Base-by-base conservation (phyloP, 2,888 invertebrate genomes). In the Lycophotia porphyrea region DNA sequence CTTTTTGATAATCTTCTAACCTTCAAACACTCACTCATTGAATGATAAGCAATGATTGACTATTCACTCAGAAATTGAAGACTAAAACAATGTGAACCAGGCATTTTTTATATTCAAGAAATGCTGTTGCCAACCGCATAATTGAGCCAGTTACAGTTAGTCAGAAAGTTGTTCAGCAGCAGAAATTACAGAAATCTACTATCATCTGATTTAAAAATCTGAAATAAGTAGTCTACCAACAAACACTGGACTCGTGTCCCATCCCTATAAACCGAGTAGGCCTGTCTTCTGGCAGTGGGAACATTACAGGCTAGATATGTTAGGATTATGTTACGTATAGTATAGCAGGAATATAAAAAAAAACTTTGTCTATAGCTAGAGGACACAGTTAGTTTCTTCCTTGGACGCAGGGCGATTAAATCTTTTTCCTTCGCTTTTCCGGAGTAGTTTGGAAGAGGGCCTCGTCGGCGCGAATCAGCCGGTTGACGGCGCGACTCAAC, bases 341-440 rank as follows among this genome's bases (percentile, higher is more conserved):
- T 52, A 27, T 3, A 64, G 21, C 11, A 34, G 60, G 4, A 0
- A 24, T 61, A 39, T n/a, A 34, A 24, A 64, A 71, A 42, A 31
- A 39, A 61, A 49, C 27, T 15, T 52, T 70, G 47, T 73, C 55
- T 84, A 69, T 39, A 68, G 65, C 65, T 65, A 71, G 47, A 55
- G 71, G 73, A 71, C 81, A 84, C 84, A 70, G 78, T 68, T 68
- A 70, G 21, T 42, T 64, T 78, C 75, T 70, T 63, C 39, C 27
- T n/a, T 58, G n/a, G 70, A 5, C 27, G 68, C 47, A 58, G 68
- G 36, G 31, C 63, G 88, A 80, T 94, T 95, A 95, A 85, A 96
- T 96, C 90, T 96, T 96, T 93, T 96, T 96, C 90, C 96, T 95
- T 74, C 96, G 91, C 89, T 96, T 96, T 90, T 96, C 96, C 9